These are phyloP conservation scores for Crotalus tigris DNA, from an alignment of 2,113 vertebrate genomes.

Conservation along the genomic window DNA sequence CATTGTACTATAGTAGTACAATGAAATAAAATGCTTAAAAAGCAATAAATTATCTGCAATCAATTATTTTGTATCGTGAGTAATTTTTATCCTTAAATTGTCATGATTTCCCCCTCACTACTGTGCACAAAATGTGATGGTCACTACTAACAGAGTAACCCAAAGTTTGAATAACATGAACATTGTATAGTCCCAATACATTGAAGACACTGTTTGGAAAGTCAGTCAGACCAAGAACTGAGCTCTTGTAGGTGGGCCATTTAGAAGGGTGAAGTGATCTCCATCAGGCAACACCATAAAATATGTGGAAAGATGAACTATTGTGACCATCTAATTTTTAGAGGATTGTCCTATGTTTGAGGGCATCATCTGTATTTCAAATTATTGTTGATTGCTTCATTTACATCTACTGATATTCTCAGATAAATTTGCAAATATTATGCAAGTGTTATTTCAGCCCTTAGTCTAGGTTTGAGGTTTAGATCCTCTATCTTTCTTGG, in stretches of 20 bases:
- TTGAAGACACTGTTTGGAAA: background rate
- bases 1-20: background rate
- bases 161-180: background rate
- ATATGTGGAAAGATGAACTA: background rate
- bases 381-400: background rate
- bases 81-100: conserved; percentile 12
- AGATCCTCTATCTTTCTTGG: background rate
- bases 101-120: background rate
- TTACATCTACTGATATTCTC: background rate
- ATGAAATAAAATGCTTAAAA: background rate
- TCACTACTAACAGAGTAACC: background rate
- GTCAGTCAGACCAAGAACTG: background rate
- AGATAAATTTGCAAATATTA: background rate
- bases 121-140: background rate
- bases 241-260: background rate
- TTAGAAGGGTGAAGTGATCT: background rate
- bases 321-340: background rate
- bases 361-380: background rate
- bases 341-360: background rate
- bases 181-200: background rate
- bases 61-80: conserved; percentile 19
- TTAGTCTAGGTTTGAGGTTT: background rate
- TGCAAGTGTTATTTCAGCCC: background rate
- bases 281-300: background rate
- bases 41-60: conserved; percentile 9